Evolutionary conservation across 2,888 invertebrate genomes (phyloP), one percentile per base, ranked within the genome.

Genomic region (Sphinx pinastri): DNA sequence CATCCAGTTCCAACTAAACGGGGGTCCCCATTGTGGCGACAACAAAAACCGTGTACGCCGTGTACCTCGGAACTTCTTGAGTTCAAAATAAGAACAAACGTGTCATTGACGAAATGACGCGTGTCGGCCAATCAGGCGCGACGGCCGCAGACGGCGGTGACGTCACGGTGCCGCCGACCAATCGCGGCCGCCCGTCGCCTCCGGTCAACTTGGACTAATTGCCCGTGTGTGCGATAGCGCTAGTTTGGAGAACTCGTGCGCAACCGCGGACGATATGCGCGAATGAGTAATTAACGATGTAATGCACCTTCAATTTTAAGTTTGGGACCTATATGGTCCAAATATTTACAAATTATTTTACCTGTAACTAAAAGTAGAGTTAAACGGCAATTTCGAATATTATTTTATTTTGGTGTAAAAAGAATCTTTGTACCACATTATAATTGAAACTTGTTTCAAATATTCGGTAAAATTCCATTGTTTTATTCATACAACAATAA

Each of bases 51-150:
- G 77, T 85, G 89, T 90, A 87, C 89, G 82, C 80, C 83, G 77
- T 86, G 87, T 88, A 87, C 89, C 85, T 87, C 87, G 76, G 63
- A 85, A 88, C 86, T 91, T 91, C 91, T 91, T 92, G 84, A 87
- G 87, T 86, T 87, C 81, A 88, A 93, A 93, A 93, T 93, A 94
- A 94, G 94, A 94, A 93, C 93, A 93, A 93, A 93, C 90, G 88
- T 93, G 92, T 93, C 93, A 93, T 93, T 92, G 93, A 93, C 85
- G 90, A 93, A 93, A 93, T 94, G 92, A 93, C 91, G 93, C 92
- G 92, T 92, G 92, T 92, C 93, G 92, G 92, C 94, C 94, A 94
- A 93, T 93, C 89, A 85, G 91, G 92, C 93, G 90, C 90, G 88
- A 92, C 92, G 92, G 93, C 93, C 92, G 88, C 93, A 89, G 90